Evolutionary conservation across 2,888 invertebrate species (phyloP).

Genomic region (Leistus spinibarbis): DNA sequence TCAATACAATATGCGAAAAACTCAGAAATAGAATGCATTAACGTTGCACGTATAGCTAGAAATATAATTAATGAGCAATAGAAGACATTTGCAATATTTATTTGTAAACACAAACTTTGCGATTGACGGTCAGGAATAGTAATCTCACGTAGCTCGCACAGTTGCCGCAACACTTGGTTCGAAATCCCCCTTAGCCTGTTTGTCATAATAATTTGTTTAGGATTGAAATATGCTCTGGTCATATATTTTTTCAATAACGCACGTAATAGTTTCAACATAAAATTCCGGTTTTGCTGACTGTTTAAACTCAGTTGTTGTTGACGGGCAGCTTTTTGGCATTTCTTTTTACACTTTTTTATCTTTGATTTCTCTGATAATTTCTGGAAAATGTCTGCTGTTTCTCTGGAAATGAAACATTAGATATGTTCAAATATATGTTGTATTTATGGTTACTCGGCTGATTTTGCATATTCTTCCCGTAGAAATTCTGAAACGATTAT

Average conservation of each 20-base stretch:
- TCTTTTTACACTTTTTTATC: slow-evolving; percentile 32
- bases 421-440: neutral
- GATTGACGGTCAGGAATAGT: slow-evolving; percentile 70
- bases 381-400: slow-evolving; percentile 66
- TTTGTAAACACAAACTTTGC: slow-evolving; percentile 8
- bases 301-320: slow-evolving; percentile 39
- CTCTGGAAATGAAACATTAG: slow-evolving; percentile 51
- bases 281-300: slow-evolving; percentile 42
- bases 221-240: slow-evolving; percentile 50
- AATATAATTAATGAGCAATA: slow-evolving; percentile 34
- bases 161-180: slow-evolving; percentile 63
- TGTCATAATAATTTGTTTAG: slow-evolving; percentile 62
- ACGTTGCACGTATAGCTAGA: slow-evolving; percentile 46
- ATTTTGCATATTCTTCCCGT: slow-evolving; percentile 63
- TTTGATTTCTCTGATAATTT: slow-evolving; percentile 51
- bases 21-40: slow-evolving; percentile 47
- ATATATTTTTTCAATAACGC: slow-evolving; percentile 48
- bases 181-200: slow-evolving; percentile 64
- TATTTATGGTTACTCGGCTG: slow-evolving; percentile 56
- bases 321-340: slow-evolving; percentile 45
- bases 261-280: slow-evolving; percentile 41
- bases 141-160: slow-evolving; percentile 80
- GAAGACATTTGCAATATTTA: neutral
- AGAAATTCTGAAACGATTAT: slow-evolving; percentile 63
- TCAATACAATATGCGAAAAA: slow-evolving; percentile 54